Base-by-base conservation (phyloP, 2,888 invertebrate species). In the Elegia similella region DNA sequence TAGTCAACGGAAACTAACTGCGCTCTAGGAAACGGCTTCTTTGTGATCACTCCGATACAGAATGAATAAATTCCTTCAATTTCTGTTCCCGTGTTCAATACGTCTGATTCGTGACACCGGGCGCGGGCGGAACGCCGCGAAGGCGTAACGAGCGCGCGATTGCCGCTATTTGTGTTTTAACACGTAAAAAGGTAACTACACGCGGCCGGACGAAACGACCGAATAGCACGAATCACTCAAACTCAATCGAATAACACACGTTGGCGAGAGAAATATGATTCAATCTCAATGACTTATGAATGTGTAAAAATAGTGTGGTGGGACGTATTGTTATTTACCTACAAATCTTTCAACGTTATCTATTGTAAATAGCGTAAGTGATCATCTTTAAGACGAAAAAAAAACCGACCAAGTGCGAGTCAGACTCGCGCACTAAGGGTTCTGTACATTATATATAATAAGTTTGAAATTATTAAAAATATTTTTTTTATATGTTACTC, bases 141-240 rank as follows among this genome's bases (percentile, higher is more conserved):
- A 52, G 38, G 23, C 52, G 29, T 54, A 54, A 54, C 53, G 43
- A 54, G 8, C 30, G 43, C n/a, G 6, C 13, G 13, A 54, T 54
- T 54, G 30, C 53, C 53, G 42, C 43, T 54, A 54, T 54, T 54
- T 54, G 8, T 43, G 30, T 54, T 54, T 54, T 43, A 54, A 16
- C 53, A 54, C 53, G 53, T 43, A 54, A 54, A 43, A 54, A 43
- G 13, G 43, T 38, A 42, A 7, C 12, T 5, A 0, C 16, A 29
- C 23, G 46, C 13, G n/a, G 46, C 46, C 12, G 10, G 46, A 17
- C 12, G 23, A 8, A 34, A 38, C 12, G 34, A 34, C 32, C 13
- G 16, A 16, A 38, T 15, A 2, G 34, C 16, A 15, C 13, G 8
- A 34, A n/a, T 38, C 34, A 10, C 2, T 38, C 34, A 13, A 8